These are phyloP conservation scores for Cossypha dichroa DNA, from an alignment of 2,797 vertebrate genomes.

Conservation along the genomic window DNA sequence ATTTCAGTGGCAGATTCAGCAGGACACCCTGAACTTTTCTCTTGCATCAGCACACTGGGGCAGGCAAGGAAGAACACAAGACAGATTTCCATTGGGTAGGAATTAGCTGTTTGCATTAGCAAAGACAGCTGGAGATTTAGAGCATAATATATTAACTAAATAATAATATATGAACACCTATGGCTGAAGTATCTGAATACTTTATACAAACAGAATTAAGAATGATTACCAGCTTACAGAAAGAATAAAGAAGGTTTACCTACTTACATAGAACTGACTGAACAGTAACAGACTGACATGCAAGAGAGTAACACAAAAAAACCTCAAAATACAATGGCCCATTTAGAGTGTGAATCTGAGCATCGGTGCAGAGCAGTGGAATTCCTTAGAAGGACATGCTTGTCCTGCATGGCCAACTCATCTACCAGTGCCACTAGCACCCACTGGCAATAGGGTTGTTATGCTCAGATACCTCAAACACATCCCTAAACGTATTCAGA, in stretches of 20 bases:
- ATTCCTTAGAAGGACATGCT: fast-evolving
- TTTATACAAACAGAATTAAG: not conserved
- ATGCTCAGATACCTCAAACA: not conserved
- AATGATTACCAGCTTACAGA: not conserved
- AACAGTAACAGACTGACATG: not conserved
- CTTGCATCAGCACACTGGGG: not conserved
- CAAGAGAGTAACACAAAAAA: not conserved
- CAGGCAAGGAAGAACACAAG: not conserved
- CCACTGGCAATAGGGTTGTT: not conserved
- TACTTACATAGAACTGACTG: not conserved
- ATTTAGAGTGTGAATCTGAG: not conserved
- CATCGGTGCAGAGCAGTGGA: not conserved
- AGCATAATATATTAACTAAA: not conserved
- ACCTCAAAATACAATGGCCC: fast-evolving
- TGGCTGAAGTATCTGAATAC: not conserved
- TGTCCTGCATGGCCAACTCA: not conserved
- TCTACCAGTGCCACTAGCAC: not conserved
- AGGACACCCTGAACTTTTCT: not conserved
- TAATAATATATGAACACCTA: not conserved
- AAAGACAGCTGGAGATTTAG: not conserved
- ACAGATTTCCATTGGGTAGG: not conserved
- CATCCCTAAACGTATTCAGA: not conserved
- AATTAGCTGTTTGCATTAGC: not conserved
- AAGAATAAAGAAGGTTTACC: not conserved
- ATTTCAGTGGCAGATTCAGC: not conserved